phyloP scores from a whole-genome alignment of 1,140 invertebrate species.

The Zaprionus taronus region DNA sequence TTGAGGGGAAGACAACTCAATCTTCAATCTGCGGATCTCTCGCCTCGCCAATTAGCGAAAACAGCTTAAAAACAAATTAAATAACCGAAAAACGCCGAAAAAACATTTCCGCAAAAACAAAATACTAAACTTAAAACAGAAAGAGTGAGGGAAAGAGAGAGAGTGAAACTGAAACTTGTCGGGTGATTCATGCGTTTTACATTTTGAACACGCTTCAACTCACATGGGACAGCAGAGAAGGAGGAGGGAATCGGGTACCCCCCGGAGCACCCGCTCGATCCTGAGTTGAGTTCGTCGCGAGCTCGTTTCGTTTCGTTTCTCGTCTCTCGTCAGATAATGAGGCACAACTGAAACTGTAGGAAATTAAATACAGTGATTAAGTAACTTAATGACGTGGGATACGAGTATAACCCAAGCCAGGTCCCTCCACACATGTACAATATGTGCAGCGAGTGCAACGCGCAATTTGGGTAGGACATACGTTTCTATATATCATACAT shows the following conservation, averaged over 20 bases:
- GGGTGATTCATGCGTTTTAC: slow-evolving; percentile 73
- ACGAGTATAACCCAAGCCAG: slow-evolving; percentile 22
- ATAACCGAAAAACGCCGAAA: slow-evolving; percentile 18
- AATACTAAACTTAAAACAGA: slow-evolving; percentile 29
- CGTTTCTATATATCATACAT: slow-evolving; percentile 1
- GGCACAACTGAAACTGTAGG: slow-evolving; percentile 58
- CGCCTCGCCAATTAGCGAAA: slow-evolving; percentile 62
- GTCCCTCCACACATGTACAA: not conserved
- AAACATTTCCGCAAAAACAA: slow-evolving; percentile 72
- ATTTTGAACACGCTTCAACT: slow-evolving; percentile 74
- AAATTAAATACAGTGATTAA: slow-evolving; percentile 83
- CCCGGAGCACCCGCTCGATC: slow-evolving; percentile 7
- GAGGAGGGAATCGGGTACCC: not conserved
- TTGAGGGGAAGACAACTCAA: slow-evolving; percentile 30
- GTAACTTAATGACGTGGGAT: slow-evolving; percentile 81
- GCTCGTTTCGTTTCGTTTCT: slow-evolving; percentile 39
- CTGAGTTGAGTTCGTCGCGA: slow-evolving; percentile 6
- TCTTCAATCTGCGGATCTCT: slow-evolving; percentile 21
- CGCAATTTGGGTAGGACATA: slow-evolving; percentile 24
- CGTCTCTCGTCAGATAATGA: slow-evolving; percentile 62
- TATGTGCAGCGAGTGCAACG: slow-evolving; percentile 24
- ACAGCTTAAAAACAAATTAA: slow-evolving; percentile 54
- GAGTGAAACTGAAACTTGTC: slow-evolving; percentile 48
- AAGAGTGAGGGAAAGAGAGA: slow-evolving; percentile 7
- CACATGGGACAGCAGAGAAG: slow-evolving; percentile 42